Evolutionary conservation across 1,140 invertebrate genomes (phyloP), one percentile per base, ranked within the genome.

Genomic region (Cydia pomonella): DNA sequence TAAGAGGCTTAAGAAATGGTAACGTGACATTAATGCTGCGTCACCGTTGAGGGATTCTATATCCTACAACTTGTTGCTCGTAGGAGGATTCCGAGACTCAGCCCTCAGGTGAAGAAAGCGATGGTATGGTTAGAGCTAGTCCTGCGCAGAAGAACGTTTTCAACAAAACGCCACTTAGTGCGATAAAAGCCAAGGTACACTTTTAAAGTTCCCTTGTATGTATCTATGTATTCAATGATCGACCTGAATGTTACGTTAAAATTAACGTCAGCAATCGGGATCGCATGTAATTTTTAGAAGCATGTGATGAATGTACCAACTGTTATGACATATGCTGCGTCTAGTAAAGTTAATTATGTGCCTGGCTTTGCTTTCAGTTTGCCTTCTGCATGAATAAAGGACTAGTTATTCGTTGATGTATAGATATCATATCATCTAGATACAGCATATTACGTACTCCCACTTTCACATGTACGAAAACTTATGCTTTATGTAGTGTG

Each of bases 51-150:
- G n/a, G n/a, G n/a, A n/a, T n/a, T n/a, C n/a, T n/a, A n/a, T n/a
- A n/a, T n/a, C n/a, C n/a, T n/a, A n/a, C n/a, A n/a, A n/a, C n/a
- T n/a, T n/a, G n/a, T n/a, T 66, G 59, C 62, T 84, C 83, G 23
- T 81, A 92, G 86, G 90, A 92, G 63, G 90, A 92, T 16, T 75
- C 80, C 47, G 88, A 91, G 74, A 79, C 81, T 62, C 84, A 87
- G 50, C 88, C 86, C 27, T 91, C 88, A 33, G 88, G 87, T 63
- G 90, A 92, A 80, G 89, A 92, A 73, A 91, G 87, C 83, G 89
- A 92, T 82, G 85, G 83, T 64, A 73, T 82, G 33, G 64, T 82
- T 73, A 92, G 86, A 79, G 53, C 79, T 73, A 86, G 75, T 72
- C 80, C 82, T 41, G 80, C 73, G 23, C 81, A 80, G 16, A 89